A percentile compares a stretch with the other conserved stretches of the same genome.
Evolutionary conservation across 1,140 invertebrate genomes (phyloP).

Genomic region (Drosophila ficusphila): DNA sequence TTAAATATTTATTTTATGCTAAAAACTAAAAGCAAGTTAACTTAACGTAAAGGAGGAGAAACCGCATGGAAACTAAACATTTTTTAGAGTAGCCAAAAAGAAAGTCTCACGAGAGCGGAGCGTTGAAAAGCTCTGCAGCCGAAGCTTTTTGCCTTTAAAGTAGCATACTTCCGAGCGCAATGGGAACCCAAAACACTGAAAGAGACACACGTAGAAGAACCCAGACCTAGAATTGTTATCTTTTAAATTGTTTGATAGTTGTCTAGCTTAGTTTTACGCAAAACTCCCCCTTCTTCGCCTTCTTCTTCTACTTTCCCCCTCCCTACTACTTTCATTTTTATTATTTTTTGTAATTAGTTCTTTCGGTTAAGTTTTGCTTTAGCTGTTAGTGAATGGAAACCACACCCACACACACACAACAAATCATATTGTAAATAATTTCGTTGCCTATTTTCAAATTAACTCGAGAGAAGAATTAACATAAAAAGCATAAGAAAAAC

Average conservation of each 20-base stretch:
- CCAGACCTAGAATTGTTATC: constrained; percentile 47
- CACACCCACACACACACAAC: constrained; percentile 34
- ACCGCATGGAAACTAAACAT: constrained; percentile 28
- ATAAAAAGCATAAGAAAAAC: constrained; percentile 42
- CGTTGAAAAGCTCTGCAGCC: constrained; percentile 13
- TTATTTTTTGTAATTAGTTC: constrained; percentile 52
- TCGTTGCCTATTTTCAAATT: constrained; percentile 68
- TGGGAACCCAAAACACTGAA: constrained; percentile 13
- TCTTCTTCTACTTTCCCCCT: constrained; percentile 16
- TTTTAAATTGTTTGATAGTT: constrained; percentile 59
- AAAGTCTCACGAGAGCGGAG: constrained; percentile 22
- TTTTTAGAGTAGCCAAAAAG: constrained; percentile 66
- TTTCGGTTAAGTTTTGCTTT: constrained; percentile 36
- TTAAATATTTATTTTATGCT: constrained; percentile 74
- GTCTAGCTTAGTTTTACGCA: constrained; percentile 45
- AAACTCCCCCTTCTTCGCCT: constrained; percentile 7
- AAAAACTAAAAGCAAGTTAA: constrained; percentile 66
- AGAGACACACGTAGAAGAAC: constrained; percentile 8
- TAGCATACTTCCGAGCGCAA: constrained; percentile 46
- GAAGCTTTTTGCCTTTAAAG: constrained; percentile 44
- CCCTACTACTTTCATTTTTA: constrained; percentile 11
- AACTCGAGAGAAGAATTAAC: constrained; percentile 41
- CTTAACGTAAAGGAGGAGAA: constrained; percentile 44
- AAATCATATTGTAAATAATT: constrained; percentile 78
- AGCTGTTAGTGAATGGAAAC: constrained; percentile 27